A percentile compares a stretch with the other conserved stretches of the same genome.
These are phyloP conservation scores for Synaphobranchus kaupii DNA, from an alignment of 2,797 vertebrate species.

Conservation along the genomic window DNA sequence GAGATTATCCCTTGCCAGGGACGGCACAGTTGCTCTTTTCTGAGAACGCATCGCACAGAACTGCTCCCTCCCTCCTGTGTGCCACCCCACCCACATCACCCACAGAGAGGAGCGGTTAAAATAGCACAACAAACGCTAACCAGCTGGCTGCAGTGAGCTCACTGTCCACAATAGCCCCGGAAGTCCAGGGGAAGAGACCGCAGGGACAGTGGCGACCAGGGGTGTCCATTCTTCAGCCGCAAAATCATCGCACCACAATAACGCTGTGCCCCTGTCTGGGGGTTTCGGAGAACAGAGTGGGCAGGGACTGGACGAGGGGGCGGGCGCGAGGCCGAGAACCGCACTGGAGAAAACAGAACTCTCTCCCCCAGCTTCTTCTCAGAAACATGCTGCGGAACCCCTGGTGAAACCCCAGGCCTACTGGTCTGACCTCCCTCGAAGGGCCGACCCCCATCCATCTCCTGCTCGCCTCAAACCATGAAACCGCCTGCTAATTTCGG, in stretches of 20 bases:
- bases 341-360: background rate
- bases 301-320: background rate
- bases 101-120: slow-evolving; percentile 13
- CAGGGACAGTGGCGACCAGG: background rate
- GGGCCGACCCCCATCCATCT: background rate
- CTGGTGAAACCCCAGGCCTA: background rate
- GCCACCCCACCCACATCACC: background rate
- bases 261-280: background rate
- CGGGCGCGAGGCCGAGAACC: background rate
- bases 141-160: background rate
- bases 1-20: slow-evolving; percentile 54
- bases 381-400: background rate
- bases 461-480: background rate
- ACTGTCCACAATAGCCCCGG: slow-evolving; percentile 1
- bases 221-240: background rate
- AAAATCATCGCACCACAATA: background rate
- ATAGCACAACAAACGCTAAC: background rate
- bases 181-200: background rate
- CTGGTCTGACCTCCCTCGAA: background rate
- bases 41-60: slow-evolving; percentile 51
- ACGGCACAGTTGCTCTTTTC: slow-evolving; percentile 62
- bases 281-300: background rate
- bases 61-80: background rate
- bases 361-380: background rate
- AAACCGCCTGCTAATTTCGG: background rate